Base-by-base conservation (phyloP, 2,888 invertebrate species). In the Uloborus plumipes region DNA sequence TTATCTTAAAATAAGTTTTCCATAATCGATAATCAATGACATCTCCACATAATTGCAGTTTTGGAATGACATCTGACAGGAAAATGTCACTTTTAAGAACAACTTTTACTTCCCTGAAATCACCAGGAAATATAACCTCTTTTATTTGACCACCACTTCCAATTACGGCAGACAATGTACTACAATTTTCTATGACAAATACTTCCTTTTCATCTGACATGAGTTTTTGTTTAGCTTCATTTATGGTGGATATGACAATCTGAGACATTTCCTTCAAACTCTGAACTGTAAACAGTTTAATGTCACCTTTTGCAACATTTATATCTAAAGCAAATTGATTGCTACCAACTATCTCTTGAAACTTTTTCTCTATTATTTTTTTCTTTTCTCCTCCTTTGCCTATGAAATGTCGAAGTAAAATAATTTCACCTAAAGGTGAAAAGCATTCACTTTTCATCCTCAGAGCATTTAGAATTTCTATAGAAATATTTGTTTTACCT, bases 81-180 rank as follows among this genome's bases (percentile, higher is more conserved):
- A 39, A 39, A 31, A 20, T 50, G 7, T 62, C 39, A 15, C 50
- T 20, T n/a, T 62, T 76, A 31, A 76, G 26, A 20, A 39, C 50
- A 26, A 83, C 59, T 67, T 83, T 77, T 9, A 83, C 13, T 20
- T 83, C 76, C 18, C 72, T 59, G 59, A 72, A 80, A 59, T 84
- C 84, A 0, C 70, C 78, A 49, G 84, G 80, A 18, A 80, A 39
- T 31, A 84, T n/a, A 53, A 84, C 67, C 64, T 80, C 72, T 67
- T 59, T 67, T 31, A 84, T 62, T 50, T 51, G 18, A 26, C 64
- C 72, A 47, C 84, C 84, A 67, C 72, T 31, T 49, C 71, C 71
- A 51, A 80, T 16, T 58, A 84, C 64, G 13, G 74, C 67, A 50
- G 62, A 51, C n/a, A 76, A 50, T 16, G 64, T 20, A 49, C 59